Percentiles rank a stretch among this genome's conserved stretches.
Evolutionary conservation across 2,797 vertebrate species (phyloP).

Genomic region (Cuculus canorus): DNA sequence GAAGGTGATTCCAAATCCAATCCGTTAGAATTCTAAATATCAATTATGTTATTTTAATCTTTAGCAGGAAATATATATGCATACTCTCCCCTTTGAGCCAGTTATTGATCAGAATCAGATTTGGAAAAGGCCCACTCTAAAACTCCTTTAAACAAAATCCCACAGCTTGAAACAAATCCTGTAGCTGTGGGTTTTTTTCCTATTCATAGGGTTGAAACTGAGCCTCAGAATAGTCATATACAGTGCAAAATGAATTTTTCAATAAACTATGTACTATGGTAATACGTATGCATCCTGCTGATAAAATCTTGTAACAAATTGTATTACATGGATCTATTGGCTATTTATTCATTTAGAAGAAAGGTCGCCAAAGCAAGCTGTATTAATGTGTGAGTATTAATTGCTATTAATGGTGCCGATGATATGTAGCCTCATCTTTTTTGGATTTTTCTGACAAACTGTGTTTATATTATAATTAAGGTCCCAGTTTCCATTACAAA

Average conservation of each 20-base stretch:
- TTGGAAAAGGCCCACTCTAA: neutral
- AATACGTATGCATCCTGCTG: neutral
- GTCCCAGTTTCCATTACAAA: neutral
- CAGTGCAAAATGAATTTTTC: neutral
- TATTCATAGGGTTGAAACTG: neutral
- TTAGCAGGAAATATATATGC: neutral
- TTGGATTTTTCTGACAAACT: neutral
- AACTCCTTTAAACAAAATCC: neutral
- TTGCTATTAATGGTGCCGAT: neutral
- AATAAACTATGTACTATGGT: neutral
- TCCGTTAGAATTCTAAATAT: neutral
- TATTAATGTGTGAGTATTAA: neutral
- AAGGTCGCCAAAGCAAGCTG: neutral
- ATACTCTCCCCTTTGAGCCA: neutral
- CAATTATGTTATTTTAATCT: neutral
- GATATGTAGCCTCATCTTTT: neutral
- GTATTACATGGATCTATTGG: neutral
- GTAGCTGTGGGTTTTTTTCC: neutral
- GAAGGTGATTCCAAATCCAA: neutral
- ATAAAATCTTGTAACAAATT: neutral
- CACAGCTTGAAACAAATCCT: neutral
- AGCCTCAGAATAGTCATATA: neutral
- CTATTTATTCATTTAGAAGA: neutral
- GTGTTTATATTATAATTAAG: neutral
- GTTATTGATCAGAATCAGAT: neutral